phyloP scores from a whole-genome alignment of 2,888 invertebrate genomes.

The Andrena flavipes region DNA sequence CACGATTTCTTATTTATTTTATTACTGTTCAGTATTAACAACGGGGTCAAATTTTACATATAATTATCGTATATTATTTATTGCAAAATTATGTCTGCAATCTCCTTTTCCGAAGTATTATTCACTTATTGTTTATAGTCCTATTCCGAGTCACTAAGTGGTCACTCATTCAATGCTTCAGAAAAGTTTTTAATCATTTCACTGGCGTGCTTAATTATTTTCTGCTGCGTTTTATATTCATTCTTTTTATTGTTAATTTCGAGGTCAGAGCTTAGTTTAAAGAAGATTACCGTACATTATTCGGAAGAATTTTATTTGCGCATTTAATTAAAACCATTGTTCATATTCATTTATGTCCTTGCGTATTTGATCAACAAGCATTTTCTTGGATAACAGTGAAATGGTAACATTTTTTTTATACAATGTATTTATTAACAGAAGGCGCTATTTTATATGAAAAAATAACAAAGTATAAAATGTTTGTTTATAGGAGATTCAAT shows the following conservation, averaged over 20 bases:
- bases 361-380: too few species aligned
- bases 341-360: too few species aligned
- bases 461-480: too few species aligned
- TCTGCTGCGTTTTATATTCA: not conserved
- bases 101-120: not conserved
- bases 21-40: not conserved
- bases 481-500: too few species aligned
- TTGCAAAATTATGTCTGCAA: not conserved
- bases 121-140: not conserved
- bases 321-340: too few species aligned
- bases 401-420: too few species aligned
- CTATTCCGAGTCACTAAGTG: not conserved
- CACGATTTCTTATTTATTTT: not conserved
- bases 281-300: not conserved
- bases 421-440: too few species aligned
- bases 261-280: not conserved
- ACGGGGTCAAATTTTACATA: not conserved
- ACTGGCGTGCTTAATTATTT: not conserved
- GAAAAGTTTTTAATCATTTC: not conserved
- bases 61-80: not conserved
- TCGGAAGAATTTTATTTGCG: not conserved
- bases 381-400: too few species aligned
- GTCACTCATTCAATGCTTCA: too few species aligned
- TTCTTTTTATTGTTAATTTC: not conserved
- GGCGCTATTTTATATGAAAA: too few species aligned